Evolutionary conservation across 2,797 vertebrate species (phyloP).

Genomic region (Enteromius trimaculatus): DNA sequence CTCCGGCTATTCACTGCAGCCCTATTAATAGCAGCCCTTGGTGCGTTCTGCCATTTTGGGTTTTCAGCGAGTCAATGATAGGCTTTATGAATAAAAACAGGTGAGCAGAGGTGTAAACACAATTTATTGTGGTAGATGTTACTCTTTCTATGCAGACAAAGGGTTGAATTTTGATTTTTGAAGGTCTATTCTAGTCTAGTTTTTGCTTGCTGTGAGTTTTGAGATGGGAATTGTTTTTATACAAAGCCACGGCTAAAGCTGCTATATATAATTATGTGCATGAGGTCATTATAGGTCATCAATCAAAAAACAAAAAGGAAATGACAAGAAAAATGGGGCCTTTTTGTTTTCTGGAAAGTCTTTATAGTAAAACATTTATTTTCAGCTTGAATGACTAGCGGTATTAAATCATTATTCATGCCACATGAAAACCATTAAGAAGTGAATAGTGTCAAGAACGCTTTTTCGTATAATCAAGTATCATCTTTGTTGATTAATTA

Average conservation of each 20-base stretch:
- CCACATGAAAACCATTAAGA: background rate
- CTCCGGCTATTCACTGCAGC: conserved; percentile 10
- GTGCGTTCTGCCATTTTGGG: conserved; percentile 30
- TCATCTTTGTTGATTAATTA: conserved; percentile 5
- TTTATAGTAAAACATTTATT: background rate
- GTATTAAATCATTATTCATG: conserved; percentile 13
- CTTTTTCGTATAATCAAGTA: background rate
- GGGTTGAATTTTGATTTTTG: background rate
- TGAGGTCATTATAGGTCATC: conserved; percentile 27
- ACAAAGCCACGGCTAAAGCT: conserved; percentile 14
- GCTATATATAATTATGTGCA: background rate
- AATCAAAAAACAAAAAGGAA: background rate
- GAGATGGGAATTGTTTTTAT: conserved; percentile 1
- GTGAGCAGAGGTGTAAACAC: conserved; percentile 34
- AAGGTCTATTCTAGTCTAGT: background rate
- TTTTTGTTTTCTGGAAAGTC: background rate
- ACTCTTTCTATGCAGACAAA: background rate
- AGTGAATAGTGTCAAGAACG: conserved; percentile 20
- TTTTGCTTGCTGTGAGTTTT: conserved; percentile 13
- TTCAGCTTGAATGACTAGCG: background rate
- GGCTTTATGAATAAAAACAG: conserved; percentile 41
- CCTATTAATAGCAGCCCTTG: conserved; percentile 35
- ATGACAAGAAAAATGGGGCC: background rate
- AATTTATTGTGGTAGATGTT: background rate
- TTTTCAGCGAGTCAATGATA: conserved; percentile 23